Evolutionary conservation across 2,797 vertebrate species (phyloP).

Genomic region (Notolabrus celidotus): DNA sequence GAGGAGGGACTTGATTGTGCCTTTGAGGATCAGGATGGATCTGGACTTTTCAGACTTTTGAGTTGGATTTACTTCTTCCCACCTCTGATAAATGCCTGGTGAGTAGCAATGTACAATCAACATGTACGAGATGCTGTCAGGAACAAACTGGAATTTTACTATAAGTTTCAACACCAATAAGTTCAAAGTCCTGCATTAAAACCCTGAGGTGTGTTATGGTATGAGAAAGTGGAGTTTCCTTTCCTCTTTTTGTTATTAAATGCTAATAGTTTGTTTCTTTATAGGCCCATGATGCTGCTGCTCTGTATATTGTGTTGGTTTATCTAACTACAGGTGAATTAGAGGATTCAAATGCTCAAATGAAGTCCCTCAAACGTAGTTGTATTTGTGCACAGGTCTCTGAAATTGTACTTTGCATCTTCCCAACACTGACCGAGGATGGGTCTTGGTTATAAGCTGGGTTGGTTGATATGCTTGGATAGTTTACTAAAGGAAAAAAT

Average conservation of each 20-base stretch:
- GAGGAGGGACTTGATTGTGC: constrained; percentile 12
- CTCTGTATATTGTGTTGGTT: too few relatives aligned
- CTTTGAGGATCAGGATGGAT: constrained; percentile 34
- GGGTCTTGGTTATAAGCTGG: neutral
- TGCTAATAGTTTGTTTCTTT: neutral
- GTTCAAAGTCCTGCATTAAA: neutral
- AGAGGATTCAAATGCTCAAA: too few relatives aligned
- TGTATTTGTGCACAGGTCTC: neutral
- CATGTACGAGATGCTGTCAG: constrained; percentile 1
- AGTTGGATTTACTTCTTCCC: constrained; percentile 43
- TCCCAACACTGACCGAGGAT: neutral
- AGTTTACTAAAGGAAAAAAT: neutral
- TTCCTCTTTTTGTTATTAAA: too few relatives aligned
- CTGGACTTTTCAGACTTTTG: constrained; percentile 36
- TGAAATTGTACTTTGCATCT: neutral
- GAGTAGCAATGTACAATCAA: constrained; percentile 49
- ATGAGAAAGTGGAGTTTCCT: neutral
- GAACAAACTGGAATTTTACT: neutral
- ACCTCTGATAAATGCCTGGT: constrained; percentile 53
- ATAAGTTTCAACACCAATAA: neutral
- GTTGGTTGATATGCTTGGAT: neutral
- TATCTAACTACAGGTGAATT: too few relatives aligned
- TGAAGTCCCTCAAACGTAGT: too few relatives aligned
- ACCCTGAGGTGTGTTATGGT: neutral
- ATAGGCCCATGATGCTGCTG: neutral